These are phyloP conservation scores for Oreocharis arfaki DNA, from an alignment of 2,113 vertebrate genomes.

Conservation along the genomic window DNA sequence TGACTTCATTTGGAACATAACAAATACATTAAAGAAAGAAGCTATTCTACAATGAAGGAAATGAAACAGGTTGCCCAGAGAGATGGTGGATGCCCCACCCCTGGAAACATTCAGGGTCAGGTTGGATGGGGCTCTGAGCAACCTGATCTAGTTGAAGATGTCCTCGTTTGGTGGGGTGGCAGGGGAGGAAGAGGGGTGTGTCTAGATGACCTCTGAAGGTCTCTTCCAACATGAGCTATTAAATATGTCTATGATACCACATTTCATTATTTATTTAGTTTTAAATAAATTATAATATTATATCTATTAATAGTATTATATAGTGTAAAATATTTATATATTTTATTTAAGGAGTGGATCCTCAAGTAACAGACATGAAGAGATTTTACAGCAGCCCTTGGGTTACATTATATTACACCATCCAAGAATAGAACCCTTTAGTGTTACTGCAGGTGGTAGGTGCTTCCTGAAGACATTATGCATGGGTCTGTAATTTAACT, in stretches of 20 bases:
- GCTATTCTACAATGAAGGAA: not conserved
- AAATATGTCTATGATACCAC: no score
- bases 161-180: not conserved
- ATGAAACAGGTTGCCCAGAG: not conserved
- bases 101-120: not conserved
- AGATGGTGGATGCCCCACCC: not conserved
- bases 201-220: not conserved
- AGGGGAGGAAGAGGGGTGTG: no score
- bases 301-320: not conserved
- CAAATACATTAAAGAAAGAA: not conserved
- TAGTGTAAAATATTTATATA: not conserved
- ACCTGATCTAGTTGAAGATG: not conserved
- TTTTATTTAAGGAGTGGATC: not conserved
- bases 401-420: not conserved
- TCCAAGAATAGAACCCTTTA: not conserved
- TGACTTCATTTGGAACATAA: not conserved
- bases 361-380: not conserved
- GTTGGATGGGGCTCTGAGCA: not conserved
- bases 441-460: not conserved
- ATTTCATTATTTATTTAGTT: not conserved
- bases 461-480: not conserved
- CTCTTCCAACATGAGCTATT: not conserved
- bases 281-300: not conserved
- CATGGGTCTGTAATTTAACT: not conserved
- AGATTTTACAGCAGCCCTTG: not conserved